Evolutionary conservation across 2,113 vertebrate genomes (phyloP).

Genomic region (Motacilla alba): DNA sequence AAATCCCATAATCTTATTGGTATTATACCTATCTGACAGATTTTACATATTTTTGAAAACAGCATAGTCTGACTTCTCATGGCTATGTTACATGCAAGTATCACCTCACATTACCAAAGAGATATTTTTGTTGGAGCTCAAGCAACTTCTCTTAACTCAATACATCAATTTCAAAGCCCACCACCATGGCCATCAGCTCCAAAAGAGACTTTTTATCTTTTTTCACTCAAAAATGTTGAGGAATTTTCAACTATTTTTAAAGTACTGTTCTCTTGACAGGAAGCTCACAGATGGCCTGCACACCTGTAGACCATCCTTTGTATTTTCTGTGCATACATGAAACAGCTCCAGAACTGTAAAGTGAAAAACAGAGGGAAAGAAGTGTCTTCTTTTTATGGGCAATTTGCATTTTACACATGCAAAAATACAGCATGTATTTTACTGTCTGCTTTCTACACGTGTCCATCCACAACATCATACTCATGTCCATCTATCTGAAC

Average conservation of each 20-base stretch:
- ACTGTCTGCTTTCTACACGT: not conserved
- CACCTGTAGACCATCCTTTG: not conserved
- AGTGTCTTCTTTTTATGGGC: not conserved
- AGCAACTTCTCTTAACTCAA: not conserved
- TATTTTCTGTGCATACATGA: not conserved
- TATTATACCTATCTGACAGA: not conserved
- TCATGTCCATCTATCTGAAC: conserved; percentile 19
- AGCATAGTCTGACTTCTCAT: not conserved
- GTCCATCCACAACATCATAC: not conserved
- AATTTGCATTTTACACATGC: not conserved
- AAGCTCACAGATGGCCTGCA: not conserved
- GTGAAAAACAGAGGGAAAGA: not conserved
- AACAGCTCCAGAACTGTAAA: not conserved
- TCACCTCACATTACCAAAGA: not conserved
- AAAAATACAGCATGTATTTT: not conserved
- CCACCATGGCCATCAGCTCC: not conserved
- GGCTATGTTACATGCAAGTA: not conserved
- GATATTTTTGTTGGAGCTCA: not conserved
- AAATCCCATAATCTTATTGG: not conserved
- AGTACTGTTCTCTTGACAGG: not conserved
- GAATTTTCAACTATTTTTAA: not conserved
- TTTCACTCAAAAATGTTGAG: not conserved
- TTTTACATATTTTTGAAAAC: conserved; percentile 33
- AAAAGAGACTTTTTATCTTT: not conserved
- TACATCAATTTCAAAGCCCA: not conserved